These are phyloP conservation scores for Tetramorium alpestre DNA, from an alignment of 1,140 invertebrate species.

Conservation along the genomic window DNA sequence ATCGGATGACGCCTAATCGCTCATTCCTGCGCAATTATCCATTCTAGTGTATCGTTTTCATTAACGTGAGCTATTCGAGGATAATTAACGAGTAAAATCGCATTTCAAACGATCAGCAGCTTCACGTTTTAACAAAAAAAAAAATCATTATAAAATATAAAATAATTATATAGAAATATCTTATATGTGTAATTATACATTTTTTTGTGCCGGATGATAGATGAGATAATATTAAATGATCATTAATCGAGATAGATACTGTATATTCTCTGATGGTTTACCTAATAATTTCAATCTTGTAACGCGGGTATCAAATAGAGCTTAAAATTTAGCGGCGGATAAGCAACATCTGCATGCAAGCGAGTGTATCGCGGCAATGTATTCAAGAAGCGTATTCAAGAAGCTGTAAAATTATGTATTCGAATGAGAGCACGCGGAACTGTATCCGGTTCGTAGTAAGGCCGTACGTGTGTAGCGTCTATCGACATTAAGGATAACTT, in stretches of 20 bases:
- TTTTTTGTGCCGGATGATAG: not conserved
- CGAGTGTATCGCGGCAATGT: not conserved
- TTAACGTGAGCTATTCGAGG: not conserved
- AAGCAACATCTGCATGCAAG: no score
- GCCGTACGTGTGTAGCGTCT: not conserved
- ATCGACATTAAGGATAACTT: slow-evolving; percentile 8
- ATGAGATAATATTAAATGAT: not conserved
- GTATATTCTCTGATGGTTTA: not conserved
- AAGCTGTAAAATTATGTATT: slow-evolving; percentile 41
- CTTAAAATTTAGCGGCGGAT: not conserved
- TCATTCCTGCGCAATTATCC: slow-evolving; percentile 4
- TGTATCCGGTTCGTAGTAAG: not conserved
- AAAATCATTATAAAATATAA: not conserved
- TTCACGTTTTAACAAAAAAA: not conserved
- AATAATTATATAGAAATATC: not conserved
- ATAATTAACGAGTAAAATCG: slow-evolving; percentile 46
- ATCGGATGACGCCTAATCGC: not conserved
- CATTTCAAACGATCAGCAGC: not conserved
- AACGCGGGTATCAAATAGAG: not conserved
- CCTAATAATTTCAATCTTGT: not conserved
- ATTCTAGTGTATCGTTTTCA: slow-evolving; percentile 11
- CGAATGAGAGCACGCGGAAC: not conserved
- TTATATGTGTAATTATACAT: not conserved
- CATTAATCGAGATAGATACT: not conserved
- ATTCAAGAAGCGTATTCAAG: not conserved